Conservation (phyloP, 2,797 vertebrate genomes). For the Salmo trutta region DNA sequence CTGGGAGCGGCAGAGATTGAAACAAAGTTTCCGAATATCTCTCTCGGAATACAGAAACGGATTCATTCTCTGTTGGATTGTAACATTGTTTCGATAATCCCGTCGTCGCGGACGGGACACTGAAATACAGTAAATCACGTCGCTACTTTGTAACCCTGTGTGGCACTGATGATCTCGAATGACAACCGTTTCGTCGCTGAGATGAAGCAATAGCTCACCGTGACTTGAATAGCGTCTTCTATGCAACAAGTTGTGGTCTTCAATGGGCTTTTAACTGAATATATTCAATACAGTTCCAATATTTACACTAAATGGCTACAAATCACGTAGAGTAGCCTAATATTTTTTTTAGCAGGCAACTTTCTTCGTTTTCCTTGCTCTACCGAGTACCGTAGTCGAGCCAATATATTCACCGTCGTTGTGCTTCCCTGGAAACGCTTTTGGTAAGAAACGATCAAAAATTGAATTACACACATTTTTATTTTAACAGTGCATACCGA, state of each 20-base stretch:
- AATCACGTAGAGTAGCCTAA: background rate
- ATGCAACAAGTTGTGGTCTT: constrained; percentile 19
- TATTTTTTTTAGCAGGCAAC: background rate
- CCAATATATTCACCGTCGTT: background rate
- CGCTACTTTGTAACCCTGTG: constrained; percentile 20
- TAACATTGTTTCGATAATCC: background rate
- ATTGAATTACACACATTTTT: background rate
- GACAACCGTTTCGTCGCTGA: constrained; percentile 47
- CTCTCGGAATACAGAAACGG: constrained; percentile 11
- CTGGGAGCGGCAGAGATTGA: constrained; percentile 60
- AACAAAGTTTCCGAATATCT: constrained; percentile 57
- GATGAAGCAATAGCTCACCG: constrained; percentile 48
- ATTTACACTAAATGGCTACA: background rate
- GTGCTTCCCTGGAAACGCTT: background rate
- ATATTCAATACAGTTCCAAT: background rate
- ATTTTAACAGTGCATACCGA: background rate
- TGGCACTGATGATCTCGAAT: constrained; percentile 35
- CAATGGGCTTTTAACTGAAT: background rate
- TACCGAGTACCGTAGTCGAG: background rate
- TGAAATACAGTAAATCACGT: constrained; percentile 51
- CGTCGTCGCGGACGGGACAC: constrained; percentile 19
- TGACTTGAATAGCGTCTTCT: constrained; percentile 66
- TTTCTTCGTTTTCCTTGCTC: constrained; percentile 3
- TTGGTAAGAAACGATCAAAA: background rate
- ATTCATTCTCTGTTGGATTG: background rate